Evolutionary conservation across 2,113 vertebrate species (phyloP).

Genomic region (Lamprologus sp.): DNA sequence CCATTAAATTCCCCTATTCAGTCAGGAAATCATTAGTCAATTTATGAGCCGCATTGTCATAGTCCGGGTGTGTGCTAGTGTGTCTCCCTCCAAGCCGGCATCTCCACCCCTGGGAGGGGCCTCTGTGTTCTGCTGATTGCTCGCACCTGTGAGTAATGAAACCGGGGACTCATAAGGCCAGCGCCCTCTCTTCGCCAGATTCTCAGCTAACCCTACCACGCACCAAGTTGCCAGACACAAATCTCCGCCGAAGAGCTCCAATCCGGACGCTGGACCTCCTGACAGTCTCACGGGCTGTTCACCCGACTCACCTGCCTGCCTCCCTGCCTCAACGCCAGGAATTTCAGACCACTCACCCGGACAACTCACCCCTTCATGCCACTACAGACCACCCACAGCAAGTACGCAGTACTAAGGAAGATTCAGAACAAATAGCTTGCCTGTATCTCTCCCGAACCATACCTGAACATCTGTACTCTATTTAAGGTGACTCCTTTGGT

Average conservation of each 20-base stretch:
- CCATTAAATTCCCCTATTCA: not conserved
- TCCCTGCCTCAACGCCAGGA: not conserved
- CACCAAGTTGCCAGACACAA: not conserved
- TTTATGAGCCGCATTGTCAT: not conserved
- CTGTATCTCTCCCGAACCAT: accelerated
- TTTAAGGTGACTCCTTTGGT: not conserved
- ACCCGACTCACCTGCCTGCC: not conserved
- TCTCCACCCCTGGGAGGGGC: not conserved
- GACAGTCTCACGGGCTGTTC: not conserved
- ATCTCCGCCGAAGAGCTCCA: not conserved
- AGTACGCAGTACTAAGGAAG: not conserved
- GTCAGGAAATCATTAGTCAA: not conserved
- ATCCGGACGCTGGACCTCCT: not conserved
- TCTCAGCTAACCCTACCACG: not conserved
- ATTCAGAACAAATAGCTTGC: not conserved
- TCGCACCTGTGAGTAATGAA: not conserved
- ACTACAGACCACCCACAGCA: not conserved
- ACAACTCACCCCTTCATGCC: not conserved
- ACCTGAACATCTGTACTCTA: accelerated
- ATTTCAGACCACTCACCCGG: not conserved
- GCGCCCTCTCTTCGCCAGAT: not conserved
- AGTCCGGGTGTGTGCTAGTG: not conserved
- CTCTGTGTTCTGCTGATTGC: not conserved
- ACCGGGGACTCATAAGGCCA: not conserved
- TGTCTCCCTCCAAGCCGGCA: not conserved